A percentile compares a stretch with the other conserved stretches of the same genome.
Conservation (phyloP, 2,888 invertebrate genomes). For the Orthosia gothica region DNA sequence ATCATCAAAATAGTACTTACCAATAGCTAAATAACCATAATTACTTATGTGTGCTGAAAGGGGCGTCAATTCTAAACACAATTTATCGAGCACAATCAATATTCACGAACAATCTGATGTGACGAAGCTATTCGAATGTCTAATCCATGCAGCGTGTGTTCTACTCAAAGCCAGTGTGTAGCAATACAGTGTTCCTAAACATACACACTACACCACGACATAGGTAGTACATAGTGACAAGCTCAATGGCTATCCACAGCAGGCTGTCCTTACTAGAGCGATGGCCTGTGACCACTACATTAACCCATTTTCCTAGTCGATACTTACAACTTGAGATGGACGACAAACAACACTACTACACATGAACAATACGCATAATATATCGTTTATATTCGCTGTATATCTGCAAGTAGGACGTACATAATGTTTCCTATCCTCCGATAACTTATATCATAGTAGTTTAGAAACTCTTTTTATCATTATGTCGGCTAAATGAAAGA, state of each 20-base stretch:
- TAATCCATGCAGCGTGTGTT: slow-evolving; percentile 20
- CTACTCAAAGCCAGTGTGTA: slow-evolving; percentile 19
- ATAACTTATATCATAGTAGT: slow-evolving; percentile 20
- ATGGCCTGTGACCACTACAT: slow-evolving; percentile 37
- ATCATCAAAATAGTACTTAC: background rate
- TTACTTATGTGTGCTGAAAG: background rate
- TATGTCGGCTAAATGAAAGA: slow-evolving; percentile 47
- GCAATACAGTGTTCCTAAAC: slow-evolving; percentile 16
- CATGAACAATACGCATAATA: slow-evolving; percentile 36
- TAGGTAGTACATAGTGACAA: slow-evolving; percentile 4
- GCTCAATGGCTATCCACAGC: slow-evolving; percentile 27
- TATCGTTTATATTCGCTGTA: slow-evolving; percentile 28
- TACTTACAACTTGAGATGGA: slow-evolving; percentile 38
- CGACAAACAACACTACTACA: slow-evolving; percentile 28
- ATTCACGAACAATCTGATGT: slow-evolving; percentile 33
- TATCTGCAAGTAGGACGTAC: slow-evolving; percentile 13
- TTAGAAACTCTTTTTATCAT: slow-evolving; percentile 41
- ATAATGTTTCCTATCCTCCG: slow-evolving; percentile 15
- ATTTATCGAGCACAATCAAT: slow-evolving; percentile 31
- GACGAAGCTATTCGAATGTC: slow-evolving; percentile 37
- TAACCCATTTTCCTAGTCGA: slow-evolving; percentile 55
- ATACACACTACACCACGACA: slow-evolving; percentile 13
- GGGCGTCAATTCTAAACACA: background rate
- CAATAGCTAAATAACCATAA: background rate
- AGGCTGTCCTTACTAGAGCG: slow-evolving; percentile 29